Conservation (phyloP, 2,797 vertebrate species). For the Falco peregrinus region DNA sequence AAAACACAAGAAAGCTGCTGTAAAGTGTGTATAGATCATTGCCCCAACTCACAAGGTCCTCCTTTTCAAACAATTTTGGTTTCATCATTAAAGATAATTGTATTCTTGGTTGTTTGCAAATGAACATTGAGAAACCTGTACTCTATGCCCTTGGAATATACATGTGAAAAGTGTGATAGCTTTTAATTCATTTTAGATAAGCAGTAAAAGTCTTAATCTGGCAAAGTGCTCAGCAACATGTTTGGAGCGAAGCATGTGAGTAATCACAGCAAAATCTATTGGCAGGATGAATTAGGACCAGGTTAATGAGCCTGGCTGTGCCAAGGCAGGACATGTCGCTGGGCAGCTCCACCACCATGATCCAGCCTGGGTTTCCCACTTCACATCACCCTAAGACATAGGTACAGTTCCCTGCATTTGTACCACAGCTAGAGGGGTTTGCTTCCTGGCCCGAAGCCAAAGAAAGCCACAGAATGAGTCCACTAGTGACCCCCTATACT, state of each 20-base stretch:
- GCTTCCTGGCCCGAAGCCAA: not conserved
- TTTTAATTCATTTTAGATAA: not conserved
- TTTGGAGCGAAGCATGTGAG: not conserved
- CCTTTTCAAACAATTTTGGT: not conserved
- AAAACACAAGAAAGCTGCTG: not conserved
- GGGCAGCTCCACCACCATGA: not conserved
- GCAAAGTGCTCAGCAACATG: not conserved
- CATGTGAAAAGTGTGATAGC: not conserved
- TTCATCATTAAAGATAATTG: not conserved
- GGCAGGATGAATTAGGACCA: not conserved
- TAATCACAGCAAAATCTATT: not conserved
- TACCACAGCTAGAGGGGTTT: not conserved
- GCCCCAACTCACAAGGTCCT: not conserved
- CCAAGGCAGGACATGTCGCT: not conserved
- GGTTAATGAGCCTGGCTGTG: not conserved
- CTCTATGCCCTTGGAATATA: not conserved
- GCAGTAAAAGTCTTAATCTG: not conserved
- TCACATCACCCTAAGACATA: not conserved
- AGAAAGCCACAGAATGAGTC: not conserved
- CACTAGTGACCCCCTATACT: fast-evolving
- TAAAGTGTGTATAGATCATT: not conserved
- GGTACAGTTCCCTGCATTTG: not conserved
- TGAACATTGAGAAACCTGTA: not conserved
- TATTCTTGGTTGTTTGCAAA: not conserved
- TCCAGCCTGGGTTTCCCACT: not conserved